phyloP scores from a whole-genome alignment of 2,113 vertebrate species.

The Gobius niger region DNA sequence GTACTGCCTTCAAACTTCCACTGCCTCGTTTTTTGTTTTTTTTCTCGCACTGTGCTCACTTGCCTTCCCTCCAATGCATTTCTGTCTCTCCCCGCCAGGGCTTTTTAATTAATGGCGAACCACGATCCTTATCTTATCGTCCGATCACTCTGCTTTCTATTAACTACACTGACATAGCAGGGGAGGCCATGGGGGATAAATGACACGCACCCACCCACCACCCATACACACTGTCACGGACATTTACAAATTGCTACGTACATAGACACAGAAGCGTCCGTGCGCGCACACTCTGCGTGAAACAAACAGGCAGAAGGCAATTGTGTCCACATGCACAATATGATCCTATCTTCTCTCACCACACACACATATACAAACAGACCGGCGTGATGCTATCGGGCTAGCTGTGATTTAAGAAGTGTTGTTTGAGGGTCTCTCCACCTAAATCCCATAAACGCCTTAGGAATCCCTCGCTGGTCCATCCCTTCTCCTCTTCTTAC shows the following conservation, averaged over 20 bases:
- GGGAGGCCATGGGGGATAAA: slow-evolving; percentile 54
- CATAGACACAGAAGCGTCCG: slow-evolving; percentile 8
- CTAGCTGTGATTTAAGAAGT: slow-evolving; percentile 61
- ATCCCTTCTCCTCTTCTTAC: slow-evolving; percentile 38
- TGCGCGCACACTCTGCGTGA: slow-evolving; percentile 9
- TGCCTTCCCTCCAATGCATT: background rate
- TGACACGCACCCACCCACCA: slow-evolving; percentile 30
- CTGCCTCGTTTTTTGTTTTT: slow-evolving; percentile 15
- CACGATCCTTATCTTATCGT: slow-evolving; percentile 76
- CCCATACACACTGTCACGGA: background rate
- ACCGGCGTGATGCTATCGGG: slow-evolving; percentile 64
- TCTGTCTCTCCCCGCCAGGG: slow-evolving; percentile 48
- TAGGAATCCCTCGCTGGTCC: slow-evolving; percentile 57
- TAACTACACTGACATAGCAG: slow-evolving; percentile 62
- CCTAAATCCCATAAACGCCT: slow-evolving; percentile 71
- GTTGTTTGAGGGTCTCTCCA: slow-evolving; percentile 70
- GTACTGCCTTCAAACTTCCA: slow-evolving; percentile 17
- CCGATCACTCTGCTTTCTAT: slow-evolving; percentile 72
- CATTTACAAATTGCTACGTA: slow-evolving; percentile 17
- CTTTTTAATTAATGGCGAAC: slow-evolving; percentile 76
- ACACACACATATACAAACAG: slow-evolving; percentile 47
- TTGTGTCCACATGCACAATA: slow-evolving; percentile 41
- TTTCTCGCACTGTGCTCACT: background rate
- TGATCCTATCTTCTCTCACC: slow-evolving; percentile 58
- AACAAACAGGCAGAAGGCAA: slow-evolving; percentile 31